Evolutionary conservation across 1,140 invertebrate species (phyloP), one percentile per base, ranked within the genome.

Genomic region (Neuroterus valhalla): DNA sequence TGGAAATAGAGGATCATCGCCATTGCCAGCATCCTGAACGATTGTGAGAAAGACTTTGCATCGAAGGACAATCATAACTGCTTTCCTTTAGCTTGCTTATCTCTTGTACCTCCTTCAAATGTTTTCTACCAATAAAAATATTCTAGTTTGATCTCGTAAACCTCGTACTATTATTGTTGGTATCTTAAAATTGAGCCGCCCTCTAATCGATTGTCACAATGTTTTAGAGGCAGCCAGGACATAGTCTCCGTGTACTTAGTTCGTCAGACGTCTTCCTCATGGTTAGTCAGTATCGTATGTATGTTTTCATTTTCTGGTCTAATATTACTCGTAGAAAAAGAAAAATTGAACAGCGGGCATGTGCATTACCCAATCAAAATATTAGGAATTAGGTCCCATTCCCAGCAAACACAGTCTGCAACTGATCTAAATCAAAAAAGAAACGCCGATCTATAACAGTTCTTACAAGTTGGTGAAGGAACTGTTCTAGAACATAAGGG

Each of bases 211-310:
- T 17, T 62, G 52, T 15, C 52, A 26, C 23, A 31, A 62, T 23
- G 52, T 62, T 62, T 62, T 62, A 31, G 52, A 62, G 52, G 52
- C 52, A 62, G 52, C 21, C 12, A 62, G 12, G 52, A 55, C 10
- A 62, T 38, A 26, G 23, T 62, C 52, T 62, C 23, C 52, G 52
- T 62, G 23, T 26, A 62, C 23, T 62, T 62, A 62, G 23, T 31
- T 62, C 52, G 23, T 31, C 23, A 31, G 26, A 62, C 31, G 52
- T 62, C 52, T 26, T 62, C 15, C 31, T 55, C 52, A 62, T 23
- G 52, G 52, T n/a, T 62, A 31, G 10, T 62, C 52, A 31, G 52
- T 62, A 62, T 62, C 23, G 52, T 62, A 62, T 62, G 52, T 62
- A 62, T 62, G 21, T 62, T 26, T 23, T 62, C 15, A 62, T 31